These are phyloP conservation scores for Pseudococcus jackbeardsleyi DNA, from an alignment of 2,888 invertebrate genomes.

Conservation along the genomic window DNA sequence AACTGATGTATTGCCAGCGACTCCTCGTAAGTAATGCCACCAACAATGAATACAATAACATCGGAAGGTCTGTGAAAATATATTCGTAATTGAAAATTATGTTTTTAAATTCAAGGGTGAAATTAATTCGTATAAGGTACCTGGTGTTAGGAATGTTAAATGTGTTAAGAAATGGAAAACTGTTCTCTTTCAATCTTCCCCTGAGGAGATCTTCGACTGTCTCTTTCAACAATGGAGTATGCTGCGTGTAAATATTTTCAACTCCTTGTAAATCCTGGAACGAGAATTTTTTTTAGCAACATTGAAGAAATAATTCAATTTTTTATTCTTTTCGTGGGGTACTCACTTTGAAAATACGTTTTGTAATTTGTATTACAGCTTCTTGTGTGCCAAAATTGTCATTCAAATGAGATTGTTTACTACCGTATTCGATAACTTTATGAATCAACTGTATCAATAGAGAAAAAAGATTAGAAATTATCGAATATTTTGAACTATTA, in stretches of 20 bases:
- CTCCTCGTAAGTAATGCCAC: slow-evolving; percentile 97
- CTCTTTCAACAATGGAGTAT: slow-evolving; percentile 91
- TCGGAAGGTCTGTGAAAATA: slow-evolving; percentile 81
- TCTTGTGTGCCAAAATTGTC: slow-evolving; percentile 89
- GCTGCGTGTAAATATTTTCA: slow-evolving; percentile 99
- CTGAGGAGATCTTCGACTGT: slow-evolving; percentile 91
- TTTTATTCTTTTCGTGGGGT: not conserved
- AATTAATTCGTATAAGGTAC: not conserved
- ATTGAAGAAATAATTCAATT: not conserved
- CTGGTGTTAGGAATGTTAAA: slow-evolving; percentile 66
- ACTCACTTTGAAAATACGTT: slow-evolving; percentile 84
- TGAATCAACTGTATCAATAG: slow-evolving; percentile 74
- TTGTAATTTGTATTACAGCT: slow-evolving; percentile 89
- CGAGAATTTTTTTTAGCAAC: slow-evolving; percentile 1
- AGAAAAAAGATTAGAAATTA: not conserved
- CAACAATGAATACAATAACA: slow-evolving; percentile 95
- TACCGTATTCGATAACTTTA: slow-evolving; percentile 85
- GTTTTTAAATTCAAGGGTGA: too few relatives aligned
- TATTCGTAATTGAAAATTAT: too few relatives aligned
- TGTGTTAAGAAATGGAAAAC: slow-evolving; percentile 85
- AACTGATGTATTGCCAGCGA: slow-evolving; percentile 86
- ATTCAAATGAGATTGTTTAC: slow-evolving; percentile 82
- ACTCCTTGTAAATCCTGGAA: slow-evolving; percentile 88
- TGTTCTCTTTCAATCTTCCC: slow-evolving; percentile 87
- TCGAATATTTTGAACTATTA: not conserved